A percentile compares a stretch with the other conserved stretches of the same genome.
These are phyloP conservation scores for Thymelicus lineola DNA, from an alignment of 2,888 invertebrate species.

Conservation along the genomic window DNA sequence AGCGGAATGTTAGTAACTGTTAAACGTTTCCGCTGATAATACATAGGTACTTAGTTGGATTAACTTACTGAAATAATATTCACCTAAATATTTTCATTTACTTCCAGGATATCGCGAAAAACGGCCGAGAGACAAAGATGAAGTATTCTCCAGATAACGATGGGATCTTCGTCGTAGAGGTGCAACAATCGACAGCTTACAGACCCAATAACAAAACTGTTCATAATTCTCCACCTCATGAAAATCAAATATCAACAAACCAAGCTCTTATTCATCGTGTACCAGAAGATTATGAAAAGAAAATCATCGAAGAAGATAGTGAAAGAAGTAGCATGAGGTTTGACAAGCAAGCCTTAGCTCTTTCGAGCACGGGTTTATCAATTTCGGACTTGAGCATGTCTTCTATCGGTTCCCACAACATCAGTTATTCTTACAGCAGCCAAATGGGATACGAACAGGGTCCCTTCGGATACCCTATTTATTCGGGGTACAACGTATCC, in stretches of 20 bases:
- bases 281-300: slow-evolving; percentile 71
- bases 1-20: slow-evolving; percentile 88
- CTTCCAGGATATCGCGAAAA: slow-evolving; percentile 88
- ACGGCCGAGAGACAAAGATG: slow-evolving; percentile 90
- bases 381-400: slow-evolving; percentile 92
- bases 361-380: slow-evolving; percentile 90
- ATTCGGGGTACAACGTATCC: slow-evolving; percentile 84
- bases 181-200: slow-evolving; percentile 77
- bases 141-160: slow-evolving; percentile 90
- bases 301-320: slow-evolving; percentile 64
- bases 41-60: too few species aligned
- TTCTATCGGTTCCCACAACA: slow-evolving; percentile 89
- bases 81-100: not conserved
- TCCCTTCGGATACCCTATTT: slow-evolving; percentile 88
- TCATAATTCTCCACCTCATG: slow-evolving; percentile 66
- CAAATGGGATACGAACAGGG: slow-evolving; percentile 91
- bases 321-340: slow-evolving; percentile 63
- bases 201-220: slow-evolving; percentile 67
- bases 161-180: slow-evolving; percentile 91
- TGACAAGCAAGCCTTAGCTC: slow-evolving; percentile 76
- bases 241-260: slow-evolving; percentile 79
- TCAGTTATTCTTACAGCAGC: slow-evolving; percentile 92
- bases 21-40: too few species aligned
- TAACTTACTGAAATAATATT: not conserved
- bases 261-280: slow-evolving; percentile 77